Evolutionary conservation across 1,140 invertebrate genomes (phyloP).

Genomic region (Trichomalopsis sarcophagae): DNA sequence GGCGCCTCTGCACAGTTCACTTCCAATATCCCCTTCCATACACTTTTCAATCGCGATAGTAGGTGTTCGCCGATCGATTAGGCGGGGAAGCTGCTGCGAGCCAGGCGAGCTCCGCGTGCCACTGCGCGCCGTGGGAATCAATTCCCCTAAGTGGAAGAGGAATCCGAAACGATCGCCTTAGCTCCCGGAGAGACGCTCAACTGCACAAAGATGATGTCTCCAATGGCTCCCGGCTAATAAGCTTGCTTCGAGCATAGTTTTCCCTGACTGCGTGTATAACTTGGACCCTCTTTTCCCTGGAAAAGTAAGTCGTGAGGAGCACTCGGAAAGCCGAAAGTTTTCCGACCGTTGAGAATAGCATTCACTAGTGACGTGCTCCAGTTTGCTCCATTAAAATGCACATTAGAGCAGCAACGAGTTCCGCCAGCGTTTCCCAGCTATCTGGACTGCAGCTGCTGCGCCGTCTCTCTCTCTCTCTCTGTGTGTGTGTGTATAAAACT

Average conservation of each 20-base stretch:
- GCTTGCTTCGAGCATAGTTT: too few relatives aligned
- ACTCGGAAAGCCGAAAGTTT: background rate
- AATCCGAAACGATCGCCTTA: background rate
- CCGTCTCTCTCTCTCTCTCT: too few relatives aligned
- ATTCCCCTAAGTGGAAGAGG: background rate
- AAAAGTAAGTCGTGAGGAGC: too few relatives aligned
- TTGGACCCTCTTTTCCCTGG: too few relatives aligned
- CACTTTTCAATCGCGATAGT: too few relatives aligned
- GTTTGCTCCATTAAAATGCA: background rate
- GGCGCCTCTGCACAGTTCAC: background rate
- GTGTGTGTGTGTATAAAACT: background rate
- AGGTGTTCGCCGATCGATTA: background rate
- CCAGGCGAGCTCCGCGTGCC: background rate
- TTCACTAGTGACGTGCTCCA: background rate
- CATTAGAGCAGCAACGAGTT: background rate
- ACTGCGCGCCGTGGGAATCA: background rate
- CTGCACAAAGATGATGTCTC: background rate
- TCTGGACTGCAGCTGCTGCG: too few relatives aligned
- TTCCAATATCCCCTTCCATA: background rate
- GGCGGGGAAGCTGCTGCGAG: background rate
- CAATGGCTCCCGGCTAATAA: too few relatives aligned
- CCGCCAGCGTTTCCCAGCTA: too few relatives aligned
- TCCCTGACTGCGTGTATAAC: too few relatives aligned
- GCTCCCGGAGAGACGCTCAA: background rate
- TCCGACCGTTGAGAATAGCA: background rate